Evolutionary conservation across 1,140 invertebrate genomes (phyloP).

Genomic region (Cotesia typhae): DNA sequence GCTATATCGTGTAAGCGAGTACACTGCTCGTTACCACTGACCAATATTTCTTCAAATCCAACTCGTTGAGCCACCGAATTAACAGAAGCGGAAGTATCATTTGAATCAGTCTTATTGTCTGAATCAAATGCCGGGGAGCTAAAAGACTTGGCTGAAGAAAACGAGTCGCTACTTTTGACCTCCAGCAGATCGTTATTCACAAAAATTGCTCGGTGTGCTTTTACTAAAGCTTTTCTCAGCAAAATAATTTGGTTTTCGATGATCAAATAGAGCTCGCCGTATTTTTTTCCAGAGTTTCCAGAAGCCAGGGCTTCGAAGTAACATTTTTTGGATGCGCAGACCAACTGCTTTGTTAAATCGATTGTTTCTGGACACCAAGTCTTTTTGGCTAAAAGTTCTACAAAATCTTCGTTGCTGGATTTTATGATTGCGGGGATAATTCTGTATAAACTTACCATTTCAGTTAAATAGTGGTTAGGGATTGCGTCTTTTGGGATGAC

Average conservation of each 20-base stretch:
- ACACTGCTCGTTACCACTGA: constrained; percentile 47
- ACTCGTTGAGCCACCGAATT: constrained; percentile 20
- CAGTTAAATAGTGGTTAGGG: constrained; percentile 45
- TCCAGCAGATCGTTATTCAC: not conserved
- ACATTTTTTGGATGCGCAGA: not conserved
- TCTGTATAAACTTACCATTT: constrained; percentile 47
- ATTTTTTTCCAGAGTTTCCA: constrained; percentile 10
- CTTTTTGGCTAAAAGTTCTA: constrained; percentile 25
- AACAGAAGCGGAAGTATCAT: constrained; percentile 7
- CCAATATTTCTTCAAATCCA: constrained; percentile 49
- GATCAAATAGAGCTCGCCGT: constrained; percentile 32
- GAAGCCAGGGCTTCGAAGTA: constrained; percentile 21
- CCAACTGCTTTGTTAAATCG: not conserved
- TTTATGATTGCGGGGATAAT: constrained; percentile 46
- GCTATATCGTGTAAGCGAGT: constrained; percentile 42
- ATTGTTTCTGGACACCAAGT: constrained; percentile 16
- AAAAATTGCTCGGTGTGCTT: constrained; percentile 6
- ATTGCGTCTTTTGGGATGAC: constrained; percentile 35
- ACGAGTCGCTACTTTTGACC: not conserved
- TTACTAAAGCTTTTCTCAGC: constrained; percentile 17
- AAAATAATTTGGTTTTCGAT: constrained; percentile 27
- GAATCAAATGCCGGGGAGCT: no score
- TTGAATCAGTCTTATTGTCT: no score
- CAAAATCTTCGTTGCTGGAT: constrained; percentile 19
- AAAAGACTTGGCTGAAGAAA: not conserved